phyloP scores from a whole-genome alignment of 2,888 invertebrate species.

The Trachelus stipa region DNA sequence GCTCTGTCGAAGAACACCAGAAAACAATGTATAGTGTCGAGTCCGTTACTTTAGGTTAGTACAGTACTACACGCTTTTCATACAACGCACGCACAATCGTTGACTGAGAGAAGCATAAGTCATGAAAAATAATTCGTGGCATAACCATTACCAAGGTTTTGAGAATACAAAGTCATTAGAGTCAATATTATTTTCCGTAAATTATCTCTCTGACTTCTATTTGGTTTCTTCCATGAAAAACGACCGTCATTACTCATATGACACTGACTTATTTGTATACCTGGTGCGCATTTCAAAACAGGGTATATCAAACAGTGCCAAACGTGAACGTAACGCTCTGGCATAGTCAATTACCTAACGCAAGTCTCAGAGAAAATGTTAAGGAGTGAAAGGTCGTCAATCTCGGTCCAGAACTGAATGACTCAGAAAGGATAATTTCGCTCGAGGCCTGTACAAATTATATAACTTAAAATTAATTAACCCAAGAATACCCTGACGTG shows the following conservation, averaged over 20 bases:
- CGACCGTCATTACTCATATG: background rate
- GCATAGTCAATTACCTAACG: background rate
- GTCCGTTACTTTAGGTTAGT: background rate
- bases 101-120: background rate
- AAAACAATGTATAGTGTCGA: background rate
- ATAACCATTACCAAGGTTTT: background rate
- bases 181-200: background rate
- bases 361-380: constrained; percentile 22
- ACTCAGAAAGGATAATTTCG: background rate
- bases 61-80: background rate
- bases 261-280: background rate
- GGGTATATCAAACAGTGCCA: background rate
- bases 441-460: background rate
- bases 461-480: background rate
- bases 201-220: background rate
- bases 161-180: no score
- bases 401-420: background rate
- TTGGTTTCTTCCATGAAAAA: background rate
- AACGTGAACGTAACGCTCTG: background rate
- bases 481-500: background rate
- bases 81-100: background rate
- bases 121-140: background rate
- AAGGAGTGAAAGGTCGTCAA: constrained; percentile 33
- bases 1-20: background rate
- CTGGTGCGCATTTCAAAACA: background rate